Base-by-base conservation (phyloP, 2,888 invertebrate species). In the Sympetrum striolatum region DNA sequence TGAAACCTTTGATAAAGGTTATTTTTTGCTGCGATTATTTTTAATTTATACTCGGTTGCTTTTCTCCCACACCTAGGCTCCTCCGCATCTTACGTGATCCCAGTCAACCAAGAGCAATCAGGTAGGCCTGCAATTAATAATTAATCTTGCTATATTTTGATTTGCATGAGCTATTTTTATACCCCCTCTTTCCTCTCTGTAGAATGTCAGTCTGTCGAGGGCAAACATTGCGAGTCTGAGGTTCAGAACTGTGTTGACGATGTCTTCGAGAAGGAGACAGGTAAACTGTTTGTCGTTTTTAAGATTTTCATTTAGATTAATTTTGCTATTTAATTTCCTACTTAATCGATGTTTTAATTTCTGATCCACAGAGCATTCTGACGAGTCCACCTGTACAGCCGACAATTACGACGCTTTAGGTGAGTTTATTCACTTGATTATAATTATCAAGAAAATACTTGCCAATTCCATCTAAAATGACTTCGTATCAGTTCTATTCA, bases 121-220 rank as follows among this genome's bases (percentile, higher is more conserved):
- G 86, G 86, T 86, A 60, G 18, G 58, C 3, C 0, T 10, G 2
- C 3, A 22, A 6, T 82, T 15, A 18, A 18, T 82, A 22, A 48
- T 15, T n/a, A 2, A 3, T 82, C 8, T 48, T 15, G 22, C 1
- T 53, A n/a, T 31, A 31, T 53, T 12, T 60, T 60, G 0, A 22
- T 22, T 60, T 48, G 73, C 73, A 31, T 73, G 25, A 22, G 60
- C 37, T 0, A 4, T 35, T 86, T 60, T 22, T 35, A 82, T 35
- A 82, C 35, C 35, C 12, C 0, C 14, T 10, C 0, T n/a, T 31
- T 37, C 15, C 0, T 22, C n/a, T 1, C 58, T 15, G 0, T 35
- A 86, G 86, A 37, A 60, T 86, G 86, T 86, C 86, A 15, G 86
- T 86, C 86, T 60, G 86, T 60, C 60, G 86, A 86, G 6, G 86